Conservation (phyloP, 2,888 invertebrate genomes). For the Lissonota sp. region DNA sequence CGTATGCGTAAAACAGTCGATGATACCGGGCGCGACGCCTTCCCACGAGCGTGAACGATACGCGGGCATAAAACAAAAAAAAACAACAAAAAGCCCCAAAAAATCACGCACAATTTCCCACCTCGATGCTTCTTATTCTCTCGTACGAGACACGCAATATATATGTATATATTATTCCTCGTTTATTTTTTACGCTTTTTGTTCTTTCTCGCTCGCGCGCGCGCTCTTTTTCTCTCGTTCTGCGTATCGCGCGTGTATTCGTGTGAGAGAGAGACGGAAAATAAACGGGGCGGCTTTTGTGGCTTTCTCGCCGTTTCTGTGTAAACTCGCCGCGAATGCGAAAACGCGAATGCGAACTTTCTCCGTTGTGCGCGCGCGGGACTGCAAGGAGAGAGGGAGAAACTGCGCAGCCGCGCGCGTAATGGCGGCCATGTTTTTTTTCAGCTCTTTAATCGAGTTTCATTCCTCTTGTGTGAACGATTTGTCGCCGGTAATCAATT, state of each 20-base stretch:
- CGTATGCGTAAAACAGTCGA: constrained; percentile 25
- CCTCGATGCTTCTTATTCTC: constrained; percentile 30
- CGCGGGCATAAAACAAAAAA: constrained; percentile 51
- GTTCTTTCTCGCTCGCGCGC: constrained; percentile 23
- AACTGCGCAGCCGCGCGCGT: background rate
- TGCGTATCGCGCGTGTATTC: constrained; percentile 37
- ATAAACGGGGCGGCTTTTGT: constrained; percentile 25
- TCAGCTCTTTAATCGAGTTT: background rate
- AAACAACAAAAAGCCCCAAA: background rate
- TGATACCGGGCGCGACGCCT: constrained; percentile 49
- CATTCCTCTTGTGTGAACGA: background rate
- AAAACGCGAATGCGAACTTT: no score
- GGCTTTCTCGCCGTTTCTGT: constrained; percentile 39
- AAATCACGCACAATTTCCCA: constrained; percentile 24
- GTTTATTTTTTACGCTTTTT: constrained; percentile 17
- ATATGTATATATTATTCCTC: constrained; percentile 13
- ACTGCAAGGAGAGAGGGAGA: no score
- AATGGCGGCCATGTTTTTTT: background rate
- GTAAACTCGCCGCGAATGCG: constrained; percentile 11
- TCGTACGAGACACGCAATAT: constrained; percentile 39
- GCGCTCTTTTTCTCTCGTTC: constrained; percentile 43
- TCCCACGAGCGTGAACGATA: constrained; percentile 33
- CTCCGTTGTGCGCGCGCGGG: no score
- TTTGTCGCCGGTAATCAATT: background rate
- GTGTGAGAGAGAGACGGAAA: constrained; percentile 1